Percentiles rank a stretch among this genome's conserved stretches.
phyloP scores from a whole-genome alignment of 1,140 invertebrate species.

The Drosophila ogumai region DNA sequence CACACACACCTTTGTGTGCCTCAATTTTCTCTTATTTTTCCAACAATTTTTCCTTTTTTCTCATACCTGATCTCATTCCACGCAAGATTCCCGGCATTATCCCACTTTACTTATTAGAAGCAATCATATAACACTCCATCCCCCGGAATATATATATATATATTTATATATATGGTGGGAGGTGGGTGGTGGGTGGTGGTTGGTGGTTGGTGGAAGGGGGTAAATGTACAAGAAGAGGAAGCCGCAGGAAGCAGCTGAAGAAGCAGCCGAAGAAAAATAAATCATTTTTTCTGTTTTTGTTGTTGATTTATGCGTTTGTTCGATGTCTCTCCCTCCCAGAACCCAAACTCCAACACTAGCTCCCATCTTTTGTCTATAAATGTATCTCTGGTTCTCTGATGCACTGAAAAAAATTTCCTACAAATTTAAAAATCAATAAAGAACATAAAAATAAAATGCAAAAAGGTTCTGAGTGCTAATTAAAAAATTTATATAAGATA shows the following conservation, averaged over 20 bases:
- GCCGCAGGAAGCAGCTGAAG: slow-evolving; percentile 37
- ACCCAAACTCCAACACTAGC: not conserved
- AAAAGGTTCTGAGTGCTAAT: not conserved
- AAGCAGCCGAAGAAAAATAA: slow-evolving; percentile 59
- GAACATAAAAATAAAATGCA: not conserved
- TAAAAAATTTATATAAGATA: not conserved
- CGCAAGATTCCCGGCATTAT: slow-evolving; percentile 36
- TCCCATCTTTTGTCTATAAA: slow-evolving; percentile 22
- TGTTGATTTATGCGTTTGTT: slow-evolving; percentile 83
- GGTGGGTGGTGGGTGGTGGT: no score
- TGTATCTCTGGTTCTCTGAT: slow-evolving; percentile 8
- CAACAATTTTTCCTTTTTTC: slow-evolving; percentile 2
- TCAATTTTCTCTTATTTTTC: slow-evolving; percentile 21
- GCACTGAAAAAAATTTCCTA: not conserved
- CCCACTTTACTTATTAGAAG: slow-evolving; percentile 79
- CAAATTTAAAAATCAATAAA: not conserved
- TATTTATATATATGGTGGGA: not conserved
- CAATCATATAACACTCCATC: slow-evolving; percentile 65
- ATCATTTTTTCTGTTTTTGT: slow-evolving; percentile 84
- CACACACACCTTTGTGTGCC: slow-evolving; percentile 27
- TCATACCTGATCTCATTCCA: slow-evolving; percentile 5
- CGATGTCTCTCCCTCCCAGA: slow-evolving; percentile 56
- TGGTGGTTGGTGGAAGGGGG: not conserved
- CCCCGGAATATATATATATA: not conserved
- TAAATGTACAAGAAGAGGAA: slow-evolving; percentile 7